These are phyloP conservation scores for Halcyon malimbica DNA, from an alignment of 2,113 vertebrate genomes.

Conservation along the genomic window DNA sequence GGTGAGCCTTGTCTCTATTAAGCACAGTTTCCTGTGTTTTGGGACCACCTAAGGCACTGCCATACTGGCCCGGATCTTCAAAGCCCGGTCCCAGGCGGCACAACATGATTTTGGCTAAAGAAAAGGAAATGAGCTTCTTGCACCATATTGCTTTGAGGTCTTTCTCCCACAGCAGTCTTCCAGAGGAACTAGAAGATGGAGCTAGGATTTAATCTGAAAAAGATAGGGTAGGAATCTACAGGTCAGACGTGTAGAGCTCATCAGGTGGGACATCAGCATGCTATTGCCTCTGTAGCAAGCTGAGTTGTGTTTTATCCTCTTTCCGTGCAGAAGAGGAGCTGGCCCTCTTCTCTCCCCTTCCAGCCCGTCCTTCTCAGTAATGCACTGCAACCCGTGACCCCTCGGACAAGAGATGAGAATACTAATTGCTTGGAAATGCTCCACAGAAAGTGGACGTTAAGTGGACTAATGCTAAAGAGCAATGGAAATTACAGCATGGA, in stretches of 20 bases:
- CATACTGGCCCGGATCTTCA: background rate
- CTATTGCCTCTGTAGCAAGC: background rate
- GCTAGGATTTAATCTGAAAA: background rate
- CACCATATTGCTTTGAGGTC: background rate
- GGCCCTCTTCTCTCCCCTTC: background rate
- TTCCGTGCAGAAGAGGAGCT: background rate
- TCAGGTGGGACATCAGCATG: background rate
- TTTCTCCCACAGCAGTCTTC: background rate
- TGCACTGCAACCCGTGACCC: background rate
- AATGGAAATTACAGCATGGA: background rate
- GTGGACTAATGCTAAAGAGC: background rate
- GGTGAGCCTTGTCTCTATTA: background rate
- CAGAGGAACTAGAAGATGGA: background rate
- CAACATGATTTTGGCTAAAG: background rate
- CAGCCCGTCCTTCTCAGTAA: background rate
- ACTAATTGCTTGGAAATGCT: background rate
- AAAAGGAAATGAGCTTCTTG: background rate
- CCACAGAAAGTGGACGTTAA: background rate
- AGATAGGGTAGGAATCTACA: background rate
- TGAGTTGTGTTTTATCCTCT: background rate
- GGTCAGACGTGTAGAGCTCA: background rate
- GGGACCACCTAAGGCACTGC: background rate
- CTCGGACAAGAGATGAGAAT: background rate
- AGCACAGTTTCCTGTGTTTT: background rate
- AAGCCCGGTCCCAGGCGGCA: background rate